Evolutionary conservation across 2,113 vertebrate genomes (phyloP).

Genomic region (Pholis gunnellus): DNA sequence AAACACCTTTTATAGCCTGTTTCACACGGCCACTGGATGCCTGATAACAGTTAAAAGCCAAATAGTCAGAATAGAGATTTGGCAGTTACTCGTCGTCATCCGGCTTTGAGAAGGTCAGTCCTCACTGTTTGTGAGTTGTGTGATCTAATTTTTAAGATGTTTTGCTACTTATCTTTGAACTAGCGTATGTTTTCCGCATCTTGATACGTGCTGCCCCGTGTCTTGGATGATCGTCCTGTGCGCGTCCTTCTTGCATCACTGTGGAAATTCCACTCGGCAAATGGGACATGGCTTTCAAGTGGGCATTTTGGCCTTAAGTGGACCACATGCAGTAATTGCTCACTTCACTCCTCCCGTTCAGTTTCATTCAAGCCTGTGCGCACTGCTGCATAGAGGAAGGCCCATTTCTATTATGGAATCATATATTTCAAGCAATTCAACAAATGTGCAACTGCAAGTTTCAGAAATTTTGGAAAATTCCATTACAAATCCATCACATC

Average conservation of each 20-base stretch:
- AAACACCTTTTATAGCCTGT: background rate
- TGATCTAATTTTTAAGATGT: background rate
- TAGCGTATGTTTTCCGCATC: background rate
- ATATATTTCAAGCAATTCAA: slow-evolving; percentile 18
- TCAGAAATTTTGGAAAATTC: background rate
- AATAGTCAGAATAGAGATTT: background rate
- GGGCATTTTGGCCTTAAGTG: slow-evolving; percentile 38
- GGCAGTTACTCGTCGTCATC: background rate
- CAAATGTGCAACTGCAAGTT: background rate
- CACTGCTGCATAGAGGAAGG: slow-evolving; percentile 7
- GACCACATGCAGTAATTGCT: slow-evolving; percentile 31
- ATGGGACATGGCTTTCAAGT: slow-evolving; percentile 44
- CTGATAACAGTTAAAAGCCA: background rate
- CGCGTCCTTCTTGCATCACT: slow-evolving; percentile 20
- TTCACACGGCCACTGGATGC: too few relatives aligned
- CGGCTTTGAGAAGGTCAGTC: slow-evolving; percentile 13
- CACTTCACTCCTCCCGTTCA: slow-evolving; percentile 47
- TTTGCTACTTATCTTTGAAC: background rate
- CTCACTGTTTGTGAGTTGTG: background rate
- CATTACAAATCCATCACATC: background rate
- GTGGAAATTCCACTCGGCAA: slow-evolving; percentile 24
- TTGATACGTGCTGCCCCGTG: background rate
- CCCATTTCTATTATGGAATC: slow-evolving; percentile 31
- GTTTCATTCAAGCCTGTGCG: slow-evolving; percentile 31
- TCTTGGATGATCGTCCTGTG: background rate